Evolutionary conservation across 2,888 invertebrate genomes (phyloP).

Genomic region (Amphimallon solstitiale): DNA sequence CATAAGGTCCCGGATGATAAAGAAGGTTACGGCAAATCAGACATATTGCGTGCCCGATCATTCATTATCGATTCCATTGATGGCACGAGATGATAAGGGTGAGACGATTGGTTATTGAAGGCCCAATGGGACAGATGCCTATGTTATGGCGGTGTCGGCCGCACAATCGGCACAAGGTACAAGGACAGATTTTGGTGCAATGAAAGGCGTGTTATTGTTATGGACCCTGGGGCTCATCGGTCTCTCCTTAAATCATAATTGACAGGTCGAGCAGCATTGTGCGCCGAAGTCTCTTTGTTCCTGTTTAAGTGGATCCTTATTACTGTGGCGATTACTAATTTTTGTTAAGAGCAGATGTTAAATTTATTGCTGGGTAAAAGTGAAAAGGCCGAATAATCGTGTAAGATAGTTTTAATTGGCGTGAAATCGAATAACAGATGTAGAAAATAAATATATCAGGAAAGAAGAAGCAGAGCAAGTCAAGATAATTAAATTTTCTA

Average conservation of each 20-base stretch:
- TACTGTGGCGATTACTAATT: slow-evolving; percentile 44
- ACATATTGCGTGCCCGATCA: slow-evolving; percentile 18
- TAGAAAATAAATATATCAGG: background rate
- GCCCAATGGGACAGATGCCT: slow-evolving; percentile 57
- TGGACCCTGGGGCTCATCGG: slow-evolving; percentile 45
- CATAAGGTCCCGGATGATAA: slow-evolving; percentile 13
- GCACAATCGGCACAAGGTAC: slow-evolving; percentile 14
- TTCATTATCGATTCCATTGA: slow-evolving; percentile 31
- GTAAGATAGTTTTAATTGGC: slow-evolving; percentile 15
- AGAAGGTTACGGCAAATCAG: slow-evolving; percentile 16
- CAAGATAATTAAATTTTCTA: no score
- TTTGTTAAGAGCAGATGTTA: slow-evolving; percentile 52
- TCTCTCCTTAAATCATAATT: slow-evolving; percentile 55
- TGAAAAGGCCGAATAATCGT: background rate
- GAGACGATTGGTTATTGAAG: slow-evolving; percentile 57
- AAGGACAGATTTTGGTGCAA: slow-evolving; percentile 42
- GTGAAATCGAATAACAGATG: slow-evolving; percentile 9
- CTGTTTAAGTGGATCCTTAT: slow-evolving; percentile 54
- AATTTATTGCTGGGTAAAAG: slow-evolving; percentile 2
- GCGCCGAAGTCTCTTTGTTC: slow-evolving; percentile 49
- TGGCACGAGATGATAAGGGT: slow-evolving; percentile 45
- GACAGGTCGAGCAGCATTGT: slow-evolving; percentile 51
- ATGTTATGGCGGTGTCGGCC: slow-evolving; percentile 23
- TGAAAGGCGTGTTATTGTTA: slow-evolving; percentile 49
- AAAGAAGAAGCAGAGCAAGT: no score